These are phyloP conservation scores for Zootoca vivipara DNA, from an alignment of 2,113 vertebrate species.

Conservation along the genomic window DNA sequence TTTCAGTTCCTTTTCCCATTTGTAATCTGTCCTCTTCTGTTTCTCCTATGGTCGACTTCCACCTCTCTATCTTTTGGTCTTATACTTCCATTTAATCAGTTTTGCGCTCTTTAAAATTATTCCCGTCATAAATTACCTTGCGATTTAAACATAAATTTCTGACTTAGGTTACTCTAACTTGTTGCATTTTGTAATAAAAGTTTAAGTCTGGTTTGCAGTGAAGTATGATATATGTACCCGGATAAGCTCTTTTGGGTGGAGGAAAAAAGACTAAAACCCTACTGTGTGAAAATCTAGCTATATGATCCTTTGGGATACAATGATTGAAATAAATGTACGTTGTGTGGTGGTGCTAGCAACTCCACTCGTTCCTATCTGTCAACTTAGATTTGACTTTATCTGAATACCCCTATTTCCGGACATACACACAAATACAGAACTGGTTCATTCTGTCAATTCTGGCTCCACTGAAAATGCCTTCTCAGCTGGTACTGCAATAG, in stretches of 20 bases:
- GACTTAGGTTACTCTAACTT: too few relatives aligned
- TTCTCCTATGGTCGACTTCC: too few relatives aligned
- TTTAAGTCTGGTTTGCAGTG: background rate
- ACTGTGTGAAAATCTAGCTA: background rate
- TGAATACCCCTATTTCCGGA: background rate
- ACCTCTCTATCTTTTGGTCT: too few relatives aligned
- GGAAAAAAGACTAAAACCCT: background rate
- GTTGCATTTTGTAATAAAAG: too few relatives aligned
- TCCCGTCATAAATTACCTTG: too few relatives aligned
- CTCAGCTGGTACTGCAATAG: background rate
- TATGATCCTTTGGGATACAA: background rate
- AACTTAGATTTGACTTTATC: background rate
- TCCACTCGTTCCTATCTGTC: background rate
- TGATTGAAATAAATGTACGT: background rate
- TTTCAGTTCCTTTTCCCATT: too few relatives aligned
- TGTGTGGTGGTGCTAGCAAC: background rate
- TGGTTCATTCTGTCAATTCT: background rate
- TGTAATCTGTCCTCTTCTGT: too few relatives aligned
- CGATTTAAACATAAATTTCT: too few relatives aligned
- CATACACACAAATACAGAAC: background rate
- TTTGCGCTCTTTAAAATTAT: too few relatives aligned
- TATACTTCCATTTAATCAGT: too few relatives aligned
- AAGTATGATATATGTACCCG: background rate
- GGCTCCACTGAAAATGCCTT: background rate
- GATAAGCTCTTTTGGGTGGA: too few relatives aligned